A percentile compares a stretch with the other conserved stretches of the same genome.
Evolutionary conservation across 2,113 vertebrate species (phyloP).

Genomic region (Megaceryle maxima): DNA sequence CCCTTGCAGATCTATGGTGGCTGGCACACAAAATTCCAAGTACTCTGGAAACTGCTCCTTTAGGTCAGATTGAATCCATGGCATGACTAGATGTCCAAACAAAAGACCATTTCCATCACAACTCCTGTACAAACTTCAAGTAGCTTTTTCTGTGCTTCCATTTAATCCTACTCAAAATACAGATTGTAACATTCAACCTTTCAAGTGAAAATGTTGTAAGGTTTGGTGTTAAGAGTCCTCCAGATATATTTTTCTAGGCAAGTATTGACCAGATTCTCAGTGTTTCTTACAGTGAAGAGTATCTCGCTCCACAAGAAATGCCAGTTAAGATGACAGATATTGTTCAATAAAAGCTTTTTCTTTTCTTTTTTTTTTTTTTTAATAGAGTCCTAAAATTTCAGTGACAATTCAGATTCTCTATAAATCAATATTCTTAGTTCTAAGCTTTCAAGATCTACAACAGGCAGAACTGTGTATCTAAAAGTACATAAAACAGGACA

Average conservation of each 20-base stretch:
- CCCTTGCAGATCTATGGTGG: background rate
- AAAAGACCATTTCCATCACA: background rate
- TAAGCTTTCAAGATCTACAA: background rate
- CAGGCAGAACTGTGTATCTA: background rate
- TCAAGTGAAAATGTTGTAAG: background rate
- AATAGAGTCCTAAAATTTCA: background rate
- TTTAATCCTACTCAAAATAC: background rate
- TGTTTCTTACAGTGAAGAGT: background rate
- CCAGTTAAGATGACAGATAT: background rate
- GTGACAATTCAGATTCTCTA: background rate
- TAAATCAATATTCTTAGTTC: background rate
- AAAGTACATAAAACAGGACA: background rate
- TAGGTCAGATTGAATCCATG: background rate
- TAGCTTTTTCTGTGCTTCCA: background rate
- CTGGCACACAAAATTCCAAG: background rate
- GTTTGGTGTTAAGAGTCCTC: background rate
- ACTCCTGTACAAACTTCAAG: background rate
- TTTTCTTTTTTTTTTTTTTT: background rate
- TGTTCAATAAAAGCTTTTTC: background rate
- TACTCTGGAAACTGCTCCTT: background rate
- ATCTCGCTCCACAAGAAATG: background rate
- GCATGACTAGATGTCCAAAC: background rate
- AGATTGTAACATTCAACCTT: background rate
- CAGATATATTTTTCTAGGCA: background rate
- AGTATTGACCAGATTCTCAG: background rate